Percentiles rank a stretch among this genome's conserved stretches.
Conservation (phyloP, 2,888 invertebrate species). For the Rhogogaster chlorosoma region DNA sequence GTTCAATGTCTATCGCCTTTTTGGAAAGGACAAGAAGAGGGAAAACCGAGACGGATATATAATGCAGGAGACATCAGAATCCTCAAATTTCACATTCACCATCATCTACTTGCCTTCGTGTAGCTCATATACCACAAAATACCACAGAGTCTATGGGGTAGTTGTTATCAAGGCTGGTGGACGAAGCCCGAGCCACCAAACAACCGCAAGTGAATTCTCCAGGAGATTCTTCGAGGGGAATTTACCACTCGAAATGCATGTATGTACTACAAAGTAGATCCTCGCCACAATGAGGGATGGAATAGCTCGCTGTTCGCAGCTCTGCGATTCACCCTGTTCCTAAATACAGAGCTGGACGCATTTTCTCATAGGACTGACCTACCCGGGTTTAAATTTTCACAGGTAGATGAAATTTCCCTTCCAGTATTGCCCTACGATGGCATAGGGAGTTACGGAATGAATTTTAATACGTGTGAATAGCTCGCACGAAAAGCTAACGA, state of each 20-base stretch:
- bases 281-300: constrained; percentile 32
- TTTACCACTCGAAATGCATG: constrained; percentile 42
- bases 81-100: constrained; percentile 13
- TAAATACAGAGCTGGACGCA: neutral
- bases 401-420: neutral
- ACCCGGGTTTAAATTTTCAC: neutral
- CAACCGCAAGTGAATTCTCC: constrained; percentile 41
- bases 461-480: neutral
- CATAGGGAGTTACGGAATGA: neutral
- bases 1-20: neutral
- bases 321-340: neutral
- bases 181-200: constrained; percentile 1
- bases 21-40: neutral
- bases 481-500: neutral
- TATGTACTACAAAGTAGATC: constrained; percentile 37
- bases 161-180: constrained; percentile 8
- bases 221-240: neutral
- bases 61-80: neutral
- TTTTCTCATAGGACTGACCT: neutral
- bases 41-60: neutral
- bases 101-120: neutral
- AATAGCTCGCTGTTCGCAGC: neutral
- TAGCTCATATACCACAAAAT: neutral
- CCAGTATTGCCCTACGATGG: neutral
- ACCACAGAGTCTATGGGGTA: neutral